Evolutionary conservation across 2,113 vertebrate genomes (phyloP).

Genomic region (Arenaria interpres): DNA sequence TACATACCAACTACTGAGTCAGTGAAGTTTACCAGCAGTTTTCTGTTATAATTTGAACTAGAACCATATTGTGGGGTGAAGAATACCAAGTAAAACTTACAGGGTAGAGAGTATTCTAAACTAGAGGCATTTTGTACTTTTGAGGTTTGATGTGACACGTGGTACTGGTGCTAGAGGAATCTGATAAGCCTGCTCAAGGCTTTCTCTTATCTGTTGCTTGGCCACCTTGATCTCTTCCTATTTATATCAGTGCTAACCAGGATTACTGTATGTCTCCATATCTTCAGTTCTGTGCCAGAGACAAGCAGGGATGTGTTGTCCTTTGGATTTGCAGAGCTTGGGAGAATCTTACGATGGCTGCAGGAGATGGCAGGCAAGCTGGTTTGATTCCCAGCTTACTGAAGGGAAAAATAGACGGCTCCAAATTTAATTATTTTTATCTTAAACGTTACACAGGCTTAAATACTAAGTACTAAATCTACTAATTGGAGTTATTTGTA

Average conservation of each 20-base stretch:
- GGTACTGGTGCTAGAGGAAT: neutral
- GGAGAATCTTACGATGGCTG: neutral
- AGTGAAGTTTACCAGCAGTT: neutral
- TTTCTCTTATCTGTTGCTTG: neutral
- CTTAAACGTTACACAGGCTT: neutral
- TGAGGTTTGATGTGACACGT: neutral
- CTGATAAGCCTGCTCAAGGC: neutral
- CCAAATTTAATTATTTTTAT: neutral
- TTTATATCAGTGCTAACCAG: neutral
- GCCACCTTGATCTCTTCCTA: neutral
- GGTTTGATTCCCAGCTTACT: neutral
- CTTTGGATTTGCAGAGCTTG: neutral
- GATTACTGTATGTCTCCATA: neutral
- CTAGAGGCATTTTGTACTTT: neutral
- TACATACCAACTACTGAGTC: neutral
- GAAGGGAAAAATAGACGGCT: neutral
- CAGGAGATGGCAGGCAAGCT: neutral
- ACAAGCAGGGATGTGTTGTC: neutral
- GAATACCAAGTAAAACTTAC: neutral
- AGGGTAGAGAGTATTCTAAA: neutral
- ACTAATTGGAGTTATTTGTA: neutral
- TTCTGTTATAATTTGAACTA: neutral
- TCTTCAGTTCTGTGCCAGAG: neutral
- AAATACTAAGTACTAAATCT: neutral
- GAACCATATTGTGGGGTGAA: neutral